Evolutionary conservation across 2,797 vertebrate genomes (phyloP), one percentile per base, ranked within the genome.

Genomic region (Cyclopterus lumpus): DNA sequence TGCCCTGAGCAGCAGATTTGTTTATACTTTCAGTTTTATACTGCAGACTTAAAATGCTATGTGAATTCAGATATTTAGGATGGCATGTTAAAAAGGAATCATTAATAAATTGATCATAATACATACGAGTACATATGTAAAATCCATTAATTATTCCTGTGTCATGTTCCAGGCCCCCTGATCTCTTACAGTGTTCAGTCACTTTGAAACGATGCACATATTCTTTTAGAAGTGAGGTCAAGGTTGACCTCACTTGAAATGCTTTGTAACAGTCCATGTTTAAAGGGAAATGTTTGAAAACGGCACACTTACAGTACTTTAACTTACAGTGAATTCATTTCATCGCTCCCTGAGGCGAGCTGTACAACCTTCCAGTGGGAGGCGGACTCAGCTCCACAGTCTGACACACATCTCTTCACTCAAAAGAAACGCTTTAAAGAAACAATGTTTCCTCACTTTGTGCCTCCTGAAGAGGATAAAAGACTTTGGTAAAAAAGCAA

Each of bases 401-500:
- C 64, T 67, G 65, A 68, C 24, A 11, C 54, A 76, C 32, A 0
- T 68, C 75, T 64, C 36, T 11, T 60, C 4, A 20, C 51, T 12
- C n/a, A 62, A 42, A 15, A 34, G 15, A 48, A 42, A 81, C 53
- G 69, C 46, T 71, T 72, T 40, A 67, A 51, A 77, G n/a, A 70
- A 58, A 38, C n/a, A 26, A 34, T 12, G 42, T 11, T 30, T 46
- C 44, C 63, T 36, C 58, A 15, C 26, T 40, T 26, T 22, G 66
- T 42, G 30, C 60, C 59, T 48, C 48, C 30, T 51, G 38, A 67
- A n/a, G 66, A 63, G 24, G 30, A 72, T 22, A 12, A 49, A 71
- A 79, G 24, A 82, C 67, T 65, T 81, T 81, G 67, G 80, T 81
- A 70, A 53, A 84, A 12, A 42, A 61, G 16, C 12, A 76, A 71